Evolutionary conservation across 2,888 invertebrate species (phyloP), one percentile per base, ranked within the genome.

Genomic region (Limnephilus lunatus): DNA sequence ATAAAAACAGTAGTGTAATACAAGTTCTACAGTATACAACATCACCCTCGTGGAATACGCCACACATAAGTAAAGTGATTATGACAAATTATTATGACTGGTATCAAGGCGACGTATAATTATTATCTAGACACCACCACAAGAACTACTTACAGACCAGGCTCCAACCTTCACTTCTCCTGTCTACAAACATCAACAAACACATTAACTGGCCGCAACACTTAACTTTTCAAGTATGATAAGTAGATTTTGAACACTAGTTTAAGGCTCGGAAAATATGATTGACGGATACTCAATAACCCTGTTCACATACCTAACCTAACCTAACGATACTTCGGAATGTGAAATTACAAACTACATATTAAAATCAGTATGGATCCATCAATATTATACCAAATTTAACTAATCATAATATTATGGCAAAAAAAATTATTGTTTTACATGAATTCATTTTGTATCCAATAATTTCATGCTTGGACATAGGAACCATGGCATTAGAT

Each of bases 211-310:
- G 25, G 30, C 15, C 14, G 31, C 31, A 68, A 12, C 31, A 87
- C 30, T 68, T 30, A 25, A 48, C 87, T 53, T 86, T 85, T n/a
- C 31, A n/a, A 39, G 39, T 19, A 39, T 39, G 35, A 44, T 39
- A 85, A 85, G 85, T 31, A 53, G 68, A 87, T 31, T 53, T 68
- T 87, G 87, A 87, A 87, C 87, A 87, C 87, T 30, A 87, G n/a
- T 35, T 25, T 80, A 89, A 81, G 90, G 90, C 90, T 90, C 90
- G 90, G 90, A 90, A 80, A 68, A 48, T 82, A 39, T 81, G 81
- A 82, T 44, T 82, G 90, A 90, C 90, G 90, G 90, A 90, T 90
- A 82, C 32, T 48, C 31, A 35, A 44, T 44, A 81, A 90, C 90
- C 90, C 90, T 90, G 82, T 32, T 81, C 80, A 68, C 87, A 87